phyloP scores from a whole-genome alignment of 2,888 invertebrate genomes.

The Tuberolachnus salignus region DNA sequence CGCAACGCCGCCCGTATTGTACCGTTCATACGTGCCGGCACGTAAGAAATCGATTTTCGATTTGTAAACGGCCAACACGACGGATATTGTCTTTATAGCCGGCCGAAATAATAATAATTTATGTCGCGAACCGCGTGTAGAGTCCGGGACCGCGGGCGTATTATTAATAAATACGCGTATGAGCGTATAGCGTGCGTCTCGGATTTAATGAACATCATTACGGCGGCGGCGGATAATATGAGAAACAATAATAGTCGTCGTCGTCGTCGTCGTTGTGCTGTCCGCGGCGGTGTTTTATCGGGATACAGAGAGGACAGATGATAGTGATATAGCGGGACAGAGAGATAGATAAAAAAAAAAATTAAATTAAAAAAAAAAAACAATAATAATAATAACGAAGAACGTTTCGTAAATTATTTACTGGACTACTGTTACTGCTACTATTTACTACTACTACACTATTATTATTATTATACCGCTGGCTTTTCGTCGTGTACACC shows the following conservation, averaged over 20 bases:
- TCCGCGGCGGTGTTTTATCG: too few relatives aligned
- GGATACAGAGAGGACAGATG: not conserved
- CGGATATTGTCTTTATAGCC: not conserved
- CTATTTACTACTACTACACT: too few relatives aligned
- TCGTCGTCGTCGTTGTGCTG: too few relatives aligned
- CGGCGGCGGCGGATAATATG: not conserved
- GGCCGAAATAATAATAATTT: not conserved
- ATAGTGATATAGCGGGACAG: too few relatives aligned
- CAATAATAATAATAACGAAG: too few relatives aligned
- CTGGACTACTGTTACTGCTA: not conserved
- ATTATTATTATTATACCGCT: too few relatives aligned
- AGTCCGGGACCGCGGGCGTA: too few relatives aligned
- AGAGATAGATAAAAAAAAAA: not conserved
- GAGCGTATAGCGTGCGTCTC: not conserved
- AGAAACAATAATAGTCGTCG: not conserved
- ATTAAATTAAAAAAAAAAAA: too few relatives aligned
- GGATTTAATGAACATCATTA: not conserved
- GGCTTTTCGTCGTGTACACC: not conserved
- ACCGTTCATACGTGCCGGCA: not conserved
- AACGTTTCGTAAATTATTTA: not conserved
- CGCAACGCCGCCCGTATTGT: not conserved
- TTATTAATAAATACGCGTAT: too few relatives aligned
- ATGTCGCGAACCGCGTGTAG: not conserved
- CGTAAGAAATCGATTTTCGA: constrained; percentile 2
- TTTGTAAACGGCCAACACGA: not conserved